Evolutionary conservation across 1,140 invertebrate genomes (phyloP), one percentile per base, ranked within the genome.

Genomic region (Drosophila rufa): DNA sequence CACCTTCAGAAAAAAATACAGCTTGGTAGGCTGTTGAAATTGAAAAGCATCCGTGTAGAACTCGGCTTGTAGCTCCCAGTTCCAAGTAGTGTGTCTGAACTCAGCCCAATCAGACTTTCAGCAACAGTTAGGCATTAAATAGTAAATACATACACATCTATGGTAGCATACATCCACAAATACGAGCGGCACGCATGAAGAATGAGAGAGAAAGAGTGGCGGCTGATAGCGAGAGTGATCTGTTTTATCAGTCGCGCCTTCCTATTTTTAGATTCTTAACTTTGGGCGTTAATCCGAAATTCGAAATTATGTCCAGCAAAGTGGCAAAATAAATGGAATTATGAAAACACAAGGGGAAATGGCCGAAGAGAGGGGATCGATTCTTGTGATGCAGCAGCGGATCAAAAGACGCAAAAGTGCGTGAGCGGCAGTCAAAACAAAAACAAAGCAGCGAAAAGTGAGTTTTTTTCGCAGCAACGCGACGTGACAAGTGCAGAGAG

Each of bases 141-240:
- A 11, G 33, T 36, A 36, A 36, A 36, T 3, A 36, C 33, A 36
- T 36, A 11, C 9, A 36, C 8, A 36, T 36, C 2, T 36, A 36
- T 36, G 33, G 33, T 11, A 11, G 33, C 33, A 11, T 33, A 33
- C 33, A 33, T 11, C 12, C 40, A 76, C 47, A 75, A 14, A 30
- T 30, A 30, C 27, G 27, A 30, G 27, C 27, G 27, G 12, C 25
- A 51, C 27, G 62, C 43, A 36, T 11, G 33, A 36, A 36, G 33
- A 36, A 11, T 36, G 33, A 11, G 33, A 36, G 33, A 36, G 33
- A 9, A 43, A 45, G 38, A 66, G 47, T 42, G 42, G 25, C 42
- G 62, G 64, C 40, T 60, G 77, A 80, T 80, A 78, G 81, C 65
- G 78, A 80, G 81, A 83, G 81, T 78, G 82, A 80, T 86, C 79